Percentiles rank a stretch among this genome's conserved stretches.
These are phyloP conservation scores for Oreonectes daqikongensis DNA, from an alignment of 2,797 vertebrate genomes.

Conservation along the genomic window DNA sequence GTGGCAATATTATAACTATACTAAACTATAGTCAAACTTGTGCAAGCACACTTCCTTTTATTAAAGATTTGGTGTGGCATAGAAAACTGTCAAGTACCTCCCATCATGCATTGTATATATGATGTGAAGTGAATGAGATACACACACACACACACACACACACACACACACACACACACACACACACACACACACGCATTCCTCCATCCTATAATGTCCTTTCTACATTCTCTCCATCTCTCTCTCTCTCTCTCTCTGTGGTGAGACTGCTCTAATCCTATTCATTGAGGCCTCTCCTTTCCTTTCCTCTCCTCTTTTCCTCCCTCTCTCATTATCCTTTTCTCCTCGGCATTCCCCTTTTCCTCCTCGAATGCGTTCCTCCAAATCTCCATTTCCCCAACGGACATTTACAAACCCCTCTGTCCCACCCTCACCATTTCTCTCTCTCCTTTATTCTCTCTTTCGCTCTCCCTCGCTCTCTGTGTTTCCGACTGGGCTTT, in stretches of 20 bases:
- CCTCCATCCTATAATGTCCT: conserved; percentile 69
- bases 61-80: conserved; percentile 86
- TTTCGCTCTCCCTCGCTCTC: conserved; percentile 75
- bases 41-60: conserved; percentile 9
- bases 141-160: conserved; percentile 63
- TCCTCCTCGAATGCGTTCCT: conserved; percentile 44
- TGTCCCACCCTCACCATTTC: conserved; percentile 39
- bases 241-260: conserved; percentile 39
- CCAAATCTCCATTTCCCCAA: conserved; percentile 26
- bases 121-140: conserved; percentile 92
- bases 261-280: conserved; percentile 57
- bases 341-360: conserved; percentile 50
- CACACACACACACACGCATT: conserved; percentile 38
- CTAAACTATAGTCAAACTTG: background rate
- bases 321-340: conserved; percentile 54
- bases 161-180: too few relatives aligned
- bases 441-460: conserved; percentile 43
- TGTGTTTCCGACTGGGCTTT: conserved; percentile 91
- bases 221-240: conserved; percentile 55
- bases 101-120: conserved; percentile 93
- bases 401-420: conserved; percentile 42
- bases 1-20: too few relatives aligned
- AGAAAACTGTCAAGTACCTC: conserved; percentile 98
- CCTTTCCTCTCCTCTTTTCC: conserved; percentile 59
- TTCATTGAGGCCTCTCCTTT: conserved; percentile 57